Evolutionary conservation across 2,797 vertebrate genomes (phyloP), one percentile per base, ranked within the genome.

Genomic region (Rhincodon typus): DNA sequence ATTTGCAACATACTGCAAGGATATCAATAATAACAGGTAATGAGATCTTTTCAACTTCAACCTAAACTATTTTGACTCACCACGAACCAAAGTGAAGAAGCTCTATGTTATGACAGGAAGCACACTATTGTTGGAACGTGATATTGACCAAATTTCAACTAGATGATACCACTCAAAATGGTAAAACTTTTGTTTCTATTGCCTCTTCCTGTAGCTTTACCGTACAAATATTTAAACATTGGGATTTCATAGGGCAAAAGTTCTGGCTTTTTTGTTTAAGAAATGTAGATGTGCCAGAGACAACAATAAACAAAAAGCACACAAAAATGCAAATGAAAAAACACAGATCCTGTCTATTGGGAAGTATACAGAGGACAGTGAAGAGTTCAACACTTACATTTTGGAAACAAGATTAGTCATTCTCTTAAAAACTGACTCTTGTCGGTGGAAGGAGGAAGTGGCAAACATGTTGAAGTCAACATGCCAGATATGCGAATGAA

Each of bases 1-100:
- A 95, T 98, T 96, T 0, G 98, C 98, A 77, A 99, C 97, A 50
- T 99, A 99, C 99, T 99, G 96, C 95, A 95, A 96, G 94, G 94
- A 95, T 10, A 95, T 34, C 70, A 46, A 77, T 46, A 7, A 38
- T 27, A 53, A 77, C 46, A 77, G 15, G 46, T 77, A 34, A 72
- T 57, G 2, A 77, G 17, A 13, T 34, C 30, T n/a, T 23, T 94
- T 53, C 46, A 74, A 74, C 72, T 72, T 94, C 27, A 72, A 77
- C 30, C 27, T 23, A 50, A 77, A 12, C 4, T 13, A 46, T 72
- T 53, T 50, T 8, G 69, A 74, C 34, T 91, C 91, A n/a, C 21
- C 88, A 91, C 5, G 8, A 12, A 72, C 30, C 46, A 77, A 53
- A 74, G 67, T 21, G 34, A 94, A 46, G n/a, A 46, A 50, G 25